Evolutionary conservation across 2,797 vertebrate species (phyloP), one percentile per base, ranked within the genome.

Genomic region (Coendou prehensilis): DNA sequence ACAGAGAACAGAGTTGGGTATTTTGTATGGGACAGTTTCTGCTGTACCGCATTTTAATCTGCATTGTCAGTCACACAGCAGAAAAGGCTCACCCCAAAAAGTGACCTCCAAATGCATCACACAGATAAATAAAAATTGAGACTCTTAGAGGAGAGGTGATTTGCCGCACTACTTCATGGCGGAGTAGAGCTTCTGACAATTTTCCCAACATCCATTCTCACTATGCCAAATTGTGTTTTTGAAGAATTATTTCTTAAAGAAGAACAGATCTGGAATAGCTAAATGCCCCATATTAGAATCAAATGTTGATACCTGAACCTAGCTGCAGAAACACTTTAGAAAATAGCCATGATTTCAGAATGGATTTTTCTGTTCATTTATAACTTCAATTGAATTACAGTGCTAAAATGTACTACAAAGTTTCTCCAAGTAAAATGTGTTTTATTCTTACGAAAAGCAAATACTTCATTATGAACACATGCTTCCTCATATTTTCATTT

Each of bases 11-110:
- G 54, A 73, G 79, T 33, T 87, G 56, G 57, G 45, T 86, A 82
- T 86, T 92, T 90, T 88, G 28, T 57, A 47, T 81, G 23, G 61
- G 93, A 82, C 4, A 81, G 10, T 94, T 94, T 73, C 85, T 97
- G 64, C 37, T 90, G 86, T 92, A 87, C 94, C 96, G 95, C 96
- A 92, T 79, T 95, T 97, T 96, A 96, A 93, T 83, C 14, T 80
- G 96, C 28, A 87, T 96, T 92, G 50, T n/a, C 81, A 91, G 59
- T 84, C 59, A 84, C 59, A 20, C 8, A 92, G 28, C 47, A 67
- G 61, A 45, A 96, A 82, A 69, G 83, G 30, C 85, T 96, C 81
- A 64, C 5, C n/a, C 22, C 22, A 57, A 93, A 50, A 10, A 54
- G 45, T n/a, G 69, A 73, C 23, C 41, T 91, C 61, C 6, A 18